These are phyloP conservation scores for Laticauda laticaudata DNA, from an alignment of 2,113 vertebrate genomes.

Conservation along the genomic window DNA sequence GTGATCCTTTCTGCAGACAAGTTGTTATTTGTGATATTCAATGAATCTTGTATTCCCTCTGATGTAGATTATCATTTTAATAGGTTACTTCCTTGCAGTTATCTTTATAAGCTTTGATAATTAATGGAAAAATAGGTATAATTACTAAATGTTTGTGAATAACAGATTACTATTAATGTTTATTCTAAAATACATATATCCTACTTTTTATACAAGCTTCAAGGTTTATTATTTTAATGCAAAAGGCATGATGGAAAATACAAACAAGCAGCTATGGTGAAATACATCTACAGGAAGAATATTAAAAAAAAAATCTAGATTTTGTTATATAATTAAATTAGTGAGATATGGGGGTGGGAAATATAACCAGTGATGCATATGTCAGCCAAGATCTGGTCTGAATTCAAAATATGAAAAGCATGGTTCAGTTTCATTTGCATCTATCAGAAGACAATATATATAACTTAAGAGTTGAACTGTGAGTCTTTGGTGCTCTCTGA, in stretches of 20 bases:
- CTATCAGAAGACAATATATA: neutral
- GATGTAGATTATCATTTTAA: slow-evolving; percentile 1
- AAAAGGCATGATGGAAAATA: neutral
- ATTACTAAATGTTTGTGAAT: neutral
- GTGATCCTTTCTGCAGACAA: slow-evolving; percentile 34
- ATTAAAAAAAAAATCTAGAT: neutral
- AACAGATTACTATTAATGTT: neutral
- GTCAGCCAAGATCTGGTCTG: neutral
- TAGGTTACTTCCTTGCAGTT: neutral
- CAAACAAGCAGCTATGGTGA: neutral
- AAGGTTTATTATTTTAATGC: neutral
- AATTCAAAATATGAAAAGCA: neutral
- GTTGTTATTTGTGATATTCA: neutral
- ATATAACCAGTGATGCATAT: neutral
- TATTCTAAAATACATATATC: slow-evolving; percentile 3
- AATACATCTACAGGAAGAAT: neutral
- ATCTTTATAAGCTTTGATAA: neutral
- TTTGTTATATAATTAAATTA: neutral
- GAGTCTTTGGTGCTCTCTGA: neutral
- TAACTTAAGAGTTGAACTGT: neutral
- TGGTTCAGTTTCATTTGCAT: neutral
- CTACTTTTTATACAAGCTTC: neutral
- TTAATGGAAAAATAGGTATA: neutral
- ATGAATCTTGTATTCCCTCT: neutral
- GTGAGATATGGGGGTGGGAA: neutral